Conservation (phyloP, 2,113 vertebrate species). For the Zingel zingel region DNA sequence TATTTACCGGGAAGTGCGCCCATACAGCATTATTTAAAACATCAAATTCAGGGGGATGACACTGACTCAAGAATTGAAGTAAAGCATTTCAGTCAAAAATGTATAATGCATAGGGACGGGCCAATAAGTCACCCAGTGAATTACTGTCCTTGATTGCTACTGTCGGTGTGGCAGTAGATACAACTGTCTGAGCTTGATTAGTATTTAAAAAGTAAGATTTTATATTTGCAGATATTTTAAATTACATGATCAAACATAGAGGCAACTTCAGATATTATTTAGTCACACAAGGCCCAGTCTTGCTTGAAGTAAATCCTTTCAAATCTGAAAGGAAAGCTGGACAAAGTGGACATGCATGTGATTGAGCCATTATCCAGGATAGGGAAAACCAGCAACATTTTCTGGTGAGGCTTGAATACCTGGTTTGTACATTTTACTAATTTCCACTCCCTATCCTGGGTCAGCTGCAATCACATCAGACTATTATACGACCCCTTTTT, state of each 20-base stretch:
- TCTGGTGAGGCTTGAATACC: neutral
- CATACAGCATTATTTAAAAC: neutral
- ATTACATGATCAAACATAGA: neutral
- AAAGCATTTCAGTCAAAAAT: neutral
- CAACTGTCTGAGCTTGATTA: no score
- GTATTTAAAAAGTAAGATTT: neutral
- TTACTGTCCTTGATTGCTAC: neutral
- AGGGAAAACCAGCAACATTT: constrained; percentile 3
- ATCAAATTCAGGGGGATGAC: neutral
- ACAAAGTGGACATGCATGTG: neutral
- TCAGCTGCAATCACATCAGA: constrained; percentile 20
- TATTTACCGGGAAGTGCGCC: neutral
- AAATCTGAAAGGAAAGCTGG: constrained; percentile 3
- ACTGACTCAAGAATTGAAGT: neutral
- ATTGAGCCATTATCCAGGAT: constrained; percentile 9
- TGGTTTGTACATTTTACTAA: constrained; percentile 5
- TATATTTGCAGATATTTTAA: neutral
- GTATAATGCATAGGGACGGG: neutral
- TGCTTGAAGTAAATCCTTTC: constrained; percentile 1
- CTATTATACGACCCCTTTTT: constrained; percentile 26
- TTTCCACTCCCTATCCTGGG: neutral
- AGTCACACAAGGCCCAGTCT: neutral
- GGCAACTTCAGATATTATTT: neutral
- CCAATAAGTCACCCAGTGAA: neutral
- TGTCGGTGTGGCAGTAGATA: neutral